Percentiles rank a stretch among this genome's conserved stretches.
phyloP scores from a whole-genome alignment of 2,888 invertebrate species.

The Scaptomyza reducta region DNA sequence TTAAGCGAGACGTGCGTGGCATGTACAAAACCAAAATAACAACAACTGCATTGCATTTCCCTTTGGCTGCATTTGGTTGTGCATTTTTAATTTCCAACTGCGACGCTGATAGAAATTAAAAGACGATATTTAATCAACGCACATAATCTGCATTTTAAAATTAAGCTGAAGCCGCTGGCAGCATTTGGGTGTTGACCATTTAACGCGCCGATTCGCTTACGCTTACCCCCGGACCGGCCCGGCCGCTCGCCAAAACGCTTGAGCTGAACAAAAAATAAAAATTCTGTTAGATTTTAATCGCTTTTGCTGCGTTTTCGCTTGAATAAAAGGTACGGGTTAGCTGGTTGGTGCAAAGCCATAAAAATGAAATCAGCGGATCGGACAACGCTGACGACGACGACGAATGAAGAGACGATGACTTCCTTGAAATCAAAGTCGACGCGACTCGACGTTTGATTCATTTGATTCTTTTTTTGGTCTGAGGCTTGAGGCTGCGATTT shows the following conservation, averaged over 20 bases:
- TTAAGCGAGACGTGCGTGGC: conserved; percentile 71
- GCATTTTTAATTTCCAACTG: conserved; percentile 58
- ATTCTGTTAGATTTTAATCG: conserved; percentile 75
- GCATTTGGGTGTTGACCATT: conserved; percentile 76
- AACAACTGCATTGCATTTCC: conserved; percentile 46
- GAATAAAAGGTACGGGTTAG: conserved; percentile 49
- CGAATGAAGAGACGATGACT: conserved; percentile 52
- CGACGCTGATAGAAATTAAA: conserved; percentile 68
- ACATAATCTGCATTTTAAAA: conserved; percentile 79
- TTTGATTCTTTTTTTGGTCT: conserved; percentile 45
- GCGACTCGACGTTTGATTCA: conserved; percentile 62
- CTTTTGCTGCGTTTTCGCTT: conserved; percentile 55
- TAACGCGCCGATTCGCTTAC: conserved; percentile 59
- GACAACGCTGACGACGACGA: conserved; percentile 44
- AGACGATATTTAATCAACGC: conserved; percentile 79
- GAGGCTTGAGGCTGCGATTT: conserved; percentile 9
- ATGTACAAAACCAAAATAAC: conserved; percentile 36
- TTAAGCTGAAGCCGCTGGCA: conserved; percentile 33
- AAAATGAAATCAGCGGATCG: conserved; percentile 63
- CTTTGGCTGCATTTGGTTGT: conserved; percentile 59
- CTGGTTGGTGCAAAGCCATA: conserved; percentile 43
- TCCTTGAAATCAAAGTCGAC: conserved; percentile 74
- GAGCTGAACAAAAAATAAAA: conserved; percentile 24
- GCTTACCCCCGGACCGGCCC: background rate
- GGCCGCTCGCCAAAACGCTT: background rate